A percentile compares a stretch with the other conserved stretches of the same genome.
Conservation (phyloP, 2,797 vertebrate species). For the Alectoris magna region DNA sequence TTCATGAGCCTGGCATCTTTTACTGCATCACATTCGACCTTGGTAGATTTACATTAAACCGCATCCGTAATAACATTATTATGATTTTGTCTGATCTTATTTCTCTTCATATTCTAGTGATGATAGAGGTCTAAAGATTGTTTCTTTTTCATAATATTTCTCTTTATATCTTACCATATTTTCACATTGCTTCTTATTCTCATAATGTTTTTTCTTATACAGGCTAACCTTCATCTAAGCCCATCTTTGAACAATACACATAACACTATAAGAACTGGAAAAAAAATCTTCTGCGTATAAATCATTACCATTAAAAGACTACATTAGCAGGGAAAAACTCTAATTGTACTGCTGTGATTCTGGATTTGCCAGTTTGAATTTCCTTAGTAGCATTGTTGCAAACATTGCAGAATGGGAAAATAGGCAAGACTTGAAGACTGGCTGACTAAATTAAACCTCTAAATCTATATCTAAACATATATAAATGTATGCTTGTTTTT, state of each 20-base stretch:
- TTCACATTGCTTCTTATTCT: neutral
- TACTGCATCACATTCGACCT: neutral
- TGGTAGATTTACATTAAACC: neutral
- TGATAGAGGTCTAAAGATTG: neutral
- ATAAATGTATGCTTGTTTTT: neutral
- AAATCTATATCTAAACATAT: neutral
- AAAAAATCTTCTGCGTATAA: neutral
- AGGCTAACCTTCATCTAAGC: neutral
- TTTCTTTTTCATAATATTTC: neutral
- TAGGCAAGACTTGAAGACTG: neutral
- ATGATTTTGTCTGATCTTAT: neutral
- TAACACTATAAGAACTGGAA: neutral
- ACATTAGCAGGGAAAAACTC: neutral
- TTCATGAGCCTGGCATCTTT: neutral
- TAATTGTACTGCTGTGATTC: neutral
- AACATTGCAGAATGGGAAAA: neutral
- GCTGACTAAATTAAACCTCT: neutral
- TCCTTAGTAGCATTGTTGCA: neutral
- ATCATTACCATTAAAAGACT: neutral
- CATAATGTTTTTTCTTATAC: neutral
- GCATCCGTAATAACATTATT: neutral
- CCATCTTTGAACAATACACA: neutral
- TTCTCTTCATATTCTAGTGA: neutral
- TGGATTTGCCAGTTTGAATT: neutral
- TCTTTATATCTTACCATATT: neutral